Evolutionary conservation across 2,113 vertebrate species (phyloP).

Genomic region (Gadus chalcogrammus): DNA sequence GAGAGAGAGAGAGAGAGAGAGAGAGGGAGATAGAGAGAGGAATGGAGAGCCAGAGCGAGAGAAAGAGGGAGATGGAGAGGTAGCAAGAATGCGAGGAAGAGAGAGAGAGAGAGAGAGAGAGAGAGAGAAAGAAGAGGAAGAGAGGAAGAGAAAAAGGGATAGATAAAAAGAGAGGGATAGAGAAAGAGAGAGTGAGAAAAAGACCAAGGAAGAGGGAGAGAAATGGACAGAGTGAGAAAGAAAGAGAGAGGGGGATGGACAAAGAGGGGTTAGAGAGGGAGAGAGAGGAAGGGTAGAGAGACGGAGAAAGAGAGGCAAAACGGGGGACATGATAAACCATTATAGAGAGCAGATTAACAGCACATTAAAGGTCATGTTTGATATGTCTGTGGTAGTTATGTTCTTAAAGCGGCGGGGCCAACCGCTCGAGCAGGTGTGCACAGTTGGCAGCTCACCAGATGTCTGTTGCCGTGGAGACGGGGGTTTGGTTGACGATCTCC

Average conservation of each 20-base stretch:
- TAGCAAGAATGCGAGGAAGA: neutral
- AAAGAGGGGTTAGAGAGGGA: neutral
- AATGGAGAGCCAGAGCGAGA: neutral
- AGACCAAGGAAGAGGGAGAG: neutral
- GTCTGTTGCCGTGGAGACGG: slow-evolving; percentile 86
- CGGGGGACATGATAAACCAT: neutral
- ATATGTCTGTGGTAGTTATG: too few relatives aligned
- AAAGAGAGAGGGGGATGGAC: neutral
- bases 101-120: neutral
- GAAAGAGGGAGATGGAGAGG: neutral
- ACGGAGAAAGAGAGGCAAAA: neutral
- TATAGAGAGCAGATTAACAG: slow-evolving; percentile 15
- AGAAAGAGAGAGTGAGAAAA: neutral
- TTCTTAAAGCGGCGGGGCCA: slow-evolving; percentile 1
- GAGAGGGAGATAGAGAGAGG: neutral
- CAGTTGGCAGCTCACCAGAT: slow-evolving; percentile 80
- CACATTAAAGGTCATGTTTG: neutral
- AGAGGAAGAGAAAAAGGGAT: neutral
- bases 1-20: neutral
- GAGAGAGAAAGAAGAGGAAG: neutral
- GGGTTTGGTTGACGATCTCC: slow-evolving; percentile 92
- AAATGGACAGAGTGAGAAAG: neutral
- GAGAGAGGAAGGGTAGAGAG: neutral
- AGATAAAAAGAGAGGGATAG: slow-evolving; percentile 7
- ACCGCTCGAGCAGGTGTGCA: neutral